These are phyloP conservation scores for Mobula birostris DNA, from an alignment of 2,113 vertebrate species.

Conservation along the genomic window DNA sequence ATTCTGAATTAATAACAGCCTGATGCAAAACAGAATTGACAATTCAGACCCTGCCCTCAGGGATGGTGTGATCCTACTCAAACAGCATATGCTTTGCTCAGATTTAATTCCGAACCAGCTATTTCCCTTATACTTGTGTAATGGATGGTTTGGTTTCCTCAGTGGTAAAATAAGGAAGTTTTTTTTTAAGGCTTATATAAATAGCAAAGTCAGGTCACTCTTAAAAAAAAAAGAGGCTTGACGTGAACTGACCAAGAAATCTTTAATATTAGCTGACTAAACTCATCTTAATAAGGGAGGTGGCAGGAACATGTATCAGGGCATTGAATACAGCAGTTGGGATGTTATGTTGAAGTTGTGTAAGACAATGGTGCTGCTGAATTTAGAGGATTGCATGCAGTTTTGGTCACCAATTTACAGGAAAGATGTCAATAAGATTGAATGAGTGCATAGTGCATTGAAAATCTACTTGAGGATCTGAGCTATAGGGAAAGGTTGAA, in stretches of 20 bases:
- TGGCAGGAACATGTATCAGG: background rate
- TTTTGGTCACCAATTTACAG: too few species aligned
- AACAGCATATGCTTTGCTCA: background rate
- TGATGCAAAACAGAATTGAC: background rate
- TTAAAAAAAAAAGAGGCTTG: too few species aligned
- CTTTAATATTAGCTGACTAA: background rate
- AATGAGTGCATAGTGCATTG: too few species aligned
- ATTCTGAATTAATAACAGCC: background rate
- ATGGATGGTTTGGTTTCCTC: background rate
- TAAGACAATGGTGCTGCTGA: too few species aligned
- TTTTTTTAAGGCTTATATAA: background rate
- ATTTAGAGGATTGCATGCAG: too few species aligned
- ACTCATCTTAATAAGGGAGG: background rate
- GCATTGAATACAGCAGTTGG: too few species aligned
- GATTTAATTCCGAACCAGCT: background rate
- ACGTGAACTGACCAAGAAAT: background rate
- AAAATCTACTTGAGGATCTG: too few species aligned
- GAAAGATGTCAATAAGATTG: too few species aligned
- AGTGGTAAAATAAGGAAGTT: background rate
- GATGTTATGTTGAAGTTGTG: too few species aligned
- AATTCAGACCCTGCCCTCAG: background rate
- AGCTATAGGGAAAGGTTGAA: too few species aligned
- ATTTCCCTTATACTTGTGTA: background rate
- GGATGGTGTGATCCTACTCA: background rate
- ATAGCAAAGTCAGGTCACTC: background rate